Base-by-base conservation (phyloP, 2,888 invertebrate genomes). In the Hypercompe scribonia region DNA sequence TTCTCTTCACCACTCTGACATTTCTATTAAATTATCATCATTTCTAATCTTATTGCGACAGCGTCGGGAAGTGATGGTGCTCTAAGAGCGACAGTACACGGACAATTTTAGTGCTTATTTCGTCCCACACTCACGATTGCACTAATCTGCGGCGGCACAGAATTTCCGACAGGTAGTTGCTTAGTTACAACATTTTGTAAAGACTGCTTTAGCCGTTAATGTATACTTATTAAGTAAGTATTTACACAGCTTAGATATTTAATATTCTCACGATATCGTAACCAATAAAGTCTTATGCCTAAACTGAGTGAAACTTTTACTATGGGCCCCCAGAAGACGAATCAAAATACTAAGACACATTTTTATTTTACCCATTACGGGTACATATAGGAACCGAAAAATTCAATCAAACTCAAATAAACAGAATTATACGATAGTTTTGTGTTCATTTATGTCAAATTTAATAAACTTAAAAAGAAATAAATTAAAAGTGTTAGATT, bases 41-140 rank as follows among this genome's bases (percentile, higher is more conserved):
- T 67, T 63, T 46, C 68, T 39, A 63, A 50, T 46, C 61, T 13
- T n/a, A 72, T 69, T 72, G 54, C 72, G 42, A 36, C 34, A 72
- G 24, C 34, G 28, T 39, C 61, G 64, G 63, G 54, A 72, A 68
- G 72, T 65, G 36, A 65, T 39, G 18, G 68, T 33, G 68, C 54
- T 58, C 61, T 70, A 64, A 70, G 39, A 33, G 18, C 33, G 46
- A 24, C n/a, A n/a, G 28, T 33, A 70, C 63, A 70, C 61, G 63
- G n/a, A 31, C 46, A 33, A 31, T 28, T 34, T 63, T 42, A 63
- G 28, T 39, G 31, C n/a, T n/a, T 50, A 68, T n/a, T 70, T 63
- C 11, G 63, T 42, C 63, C 61, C 18, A 31, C 68, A 69, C 31
- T 61, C 68, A 69, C 68, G 39, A 69, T 61, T 61, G 42, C 61